Evolutionary conservation across 2,888 invertebrate species (phyloP).

Genomic region (Drosophila austrosaltans): DNA sequence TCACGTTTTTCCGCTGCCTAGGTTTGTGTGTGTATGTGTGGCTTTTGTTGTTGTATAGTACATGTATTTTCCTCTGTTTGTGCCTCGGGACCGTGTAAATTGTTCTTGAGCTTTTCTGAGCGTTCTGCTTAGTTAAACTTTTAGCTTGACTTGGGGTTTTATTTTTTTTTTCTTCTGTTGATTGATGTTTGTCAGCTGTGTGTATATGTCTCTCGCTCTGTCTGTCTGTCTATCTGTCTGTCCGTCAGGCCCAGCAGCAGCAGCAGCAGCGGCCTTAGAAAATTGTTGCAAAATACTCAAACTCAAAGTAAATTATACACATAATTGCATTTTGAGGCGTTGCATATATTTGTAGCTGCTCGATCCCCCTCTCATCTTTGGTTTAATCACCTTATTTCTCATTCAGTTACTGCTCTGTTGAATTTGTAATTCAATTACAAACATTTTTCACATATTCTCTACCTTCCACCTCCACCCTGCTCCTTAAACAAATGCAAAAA

Average conservation of each 20-base stretch:
- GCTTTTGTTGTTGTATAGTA: neutral
- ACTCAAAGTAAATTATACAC: slow-evolving; percentile 73
- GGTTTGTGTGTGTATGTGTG: slow-evolving; percentile 11
- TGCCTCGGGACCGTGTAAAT: slow-evolving; percentile 56
- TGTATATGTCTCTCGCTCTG: slow-evolving; percentile 16
- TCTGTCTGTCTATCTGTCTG: slow-evolving; percentile 19
- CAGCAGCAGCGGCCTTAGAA: slow-evolving; percentile 57
- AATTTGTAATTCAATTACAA: slow-evolving; percentile 69
- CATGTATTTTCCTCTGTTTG: slow-evolving; percentile 25
- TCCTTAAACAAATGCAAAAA: slow-evolving; percentile 2
- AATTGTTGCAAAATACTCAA: slow-evolving; percentile 55
- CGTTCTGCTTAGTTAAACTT: slow-evolving; percentile 75
- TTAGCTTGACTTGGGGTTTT: slow-evolving; percentile 34
- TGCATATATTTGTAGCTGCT: slow-evolving; percentile 14
- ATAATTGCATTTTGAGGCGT: slow-evolving; percentile 55
- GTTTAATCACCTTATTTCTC: neutral
- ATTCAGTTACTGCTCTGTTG: slow-evolving; percentile 4
- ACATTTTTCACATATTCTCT: slow-evolving; percentile 63
- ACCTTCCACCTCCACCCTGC: neutral
- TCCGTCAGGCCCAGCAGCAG: slow-evolving; percentile 32
- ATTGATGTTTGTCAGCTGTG: slow-evolving; percentile 71
- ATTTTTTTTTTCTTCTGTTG: slow-evolving; percentile 42
- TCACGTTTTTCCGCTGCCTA: slow-evolving; percentile 71
- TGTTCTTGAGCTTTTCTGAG: slow-evolving; percentile 64
- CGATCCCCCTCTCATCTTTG: too few species aligned